Percentiles rank a stretch among this genome's conserved stretches.
Evolutionary conservation across 2,113 vertebrate genomes (phyloP).

Genomic region (Clupea harengus): DNA sequence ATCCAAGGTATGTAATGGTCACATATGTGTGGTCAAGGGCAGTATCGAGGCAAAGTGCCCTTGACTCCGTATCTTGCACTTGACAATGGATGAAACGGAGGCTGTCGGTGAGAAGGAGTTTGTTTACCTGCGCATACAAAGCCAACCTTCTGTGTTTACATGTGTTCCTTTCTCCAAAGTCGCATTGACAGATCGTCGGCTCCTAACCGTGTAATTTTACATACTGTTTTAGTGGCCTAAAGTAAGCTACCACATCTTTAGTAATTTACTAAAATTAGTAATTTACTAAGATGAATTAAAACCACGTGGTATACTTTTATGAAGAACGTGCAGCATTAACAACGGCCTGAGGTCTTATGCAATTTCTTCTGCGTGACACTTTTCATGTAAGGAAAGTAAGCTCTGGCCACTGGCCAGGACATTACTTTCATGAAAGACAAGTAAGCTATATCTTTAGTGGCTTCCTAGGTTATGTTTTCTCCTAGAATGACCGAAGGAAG

Average conservation of each 20-base stretch:
- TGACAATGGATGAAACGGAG: not conserved
- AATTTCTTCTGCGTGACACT: not conserved
- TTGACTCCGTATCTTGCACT: slow-evolving; percentile 5
- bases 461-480: too few species aligned
- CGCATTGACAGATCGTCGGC: not conserved
- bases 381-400: not conserved
- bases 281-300: too few species aligned
- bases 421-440: too few species aligned
- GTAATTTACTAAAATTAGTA: too few species aligned
- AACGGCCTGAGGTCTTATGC: too few species aligned
- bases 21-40: not conserved
- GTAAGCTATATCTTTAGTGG: too few species aligned
- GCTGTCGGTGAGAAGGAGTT: not conserved
- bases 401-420: not conserved
- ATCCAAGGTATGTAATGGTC: slow-evolving; percentile 57
- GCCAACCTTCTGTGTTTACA: not conserved
- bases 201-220: not conserved
- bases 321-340: too few species aligned
- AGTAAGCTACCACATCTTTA: too few species aligned
- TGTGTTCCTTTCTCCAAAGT: not conserved
- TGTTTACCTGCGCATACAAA: slow-evolving; percentile 2
- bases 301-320: too few species aligned
- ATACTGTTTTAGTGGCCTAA: not conserved
- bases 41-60: slow-evolving; percentile 11
- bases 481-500: too few species aligned